A percentile compares a stretch with the other conserved stretches of the same genome.
phyloP scores from a whole-genome alignment of 2,888 invertebrate species.

The Drepana falcataria region DNA sequence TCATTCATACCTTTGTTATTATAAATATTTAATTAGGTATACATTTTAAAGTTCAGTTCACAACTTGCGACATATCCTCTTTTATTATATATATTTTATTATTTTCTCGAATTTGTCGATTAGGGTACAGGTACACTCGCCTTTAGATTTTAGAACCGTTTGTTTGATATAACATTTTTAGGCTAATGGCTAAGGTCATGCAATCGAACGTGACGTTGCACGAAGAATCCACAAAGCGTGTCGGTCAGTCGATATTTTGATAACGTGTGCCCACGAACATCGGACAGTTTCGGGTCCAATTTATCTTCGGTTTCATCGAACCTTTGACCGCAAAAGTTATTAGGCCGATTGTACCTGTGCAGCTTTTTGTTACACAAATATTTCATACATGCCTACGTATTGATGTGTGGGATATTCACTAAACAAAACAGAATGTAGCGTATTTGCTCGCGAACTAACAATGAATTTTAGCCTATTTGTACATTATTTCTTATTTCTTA shows the following conservation, averaged over 20 bases:
- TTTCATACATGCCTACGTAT: not conserved
- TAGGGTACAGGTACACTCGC: not conserved
- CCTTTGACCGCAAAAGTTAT: not conserved
- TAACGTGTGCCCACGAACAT: not conserved
- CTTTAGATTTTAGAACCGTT: not conserved
- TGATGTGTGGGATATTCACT: no score
- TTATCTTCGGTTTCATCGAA: not conserved
- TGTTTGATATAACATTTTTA: no score
- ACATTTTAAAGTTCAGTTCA: not conserved
- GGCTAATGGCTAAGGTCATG: no score
- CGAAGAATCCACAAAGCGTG: not conserved
- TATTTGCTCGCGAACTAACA: not conserved
- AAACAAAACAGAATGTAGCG: no score
- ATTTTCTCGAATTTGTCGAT: not conserved
- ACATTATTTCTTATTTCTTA: conserved; percentile 31
- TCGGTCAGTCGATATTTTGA: not conserved
- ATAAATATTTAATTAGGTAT: not conserved
- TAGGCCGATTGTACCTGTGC: not conserved
- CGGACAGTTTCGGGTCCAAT: not conserved
- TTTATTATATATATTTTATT: not conserved
- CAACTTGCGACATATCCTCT: not conserved
- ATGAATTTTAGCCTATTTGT: conserved; percentile 24
- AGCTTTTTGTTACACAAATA: not conserved
- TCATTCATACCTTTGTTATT: conserved; percentile 9
- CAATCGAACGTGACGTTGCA: no score